Base-by-base conservation (phyloP, 1,140 invertebrate species). In the Saxidomus purpurata region DNA sequence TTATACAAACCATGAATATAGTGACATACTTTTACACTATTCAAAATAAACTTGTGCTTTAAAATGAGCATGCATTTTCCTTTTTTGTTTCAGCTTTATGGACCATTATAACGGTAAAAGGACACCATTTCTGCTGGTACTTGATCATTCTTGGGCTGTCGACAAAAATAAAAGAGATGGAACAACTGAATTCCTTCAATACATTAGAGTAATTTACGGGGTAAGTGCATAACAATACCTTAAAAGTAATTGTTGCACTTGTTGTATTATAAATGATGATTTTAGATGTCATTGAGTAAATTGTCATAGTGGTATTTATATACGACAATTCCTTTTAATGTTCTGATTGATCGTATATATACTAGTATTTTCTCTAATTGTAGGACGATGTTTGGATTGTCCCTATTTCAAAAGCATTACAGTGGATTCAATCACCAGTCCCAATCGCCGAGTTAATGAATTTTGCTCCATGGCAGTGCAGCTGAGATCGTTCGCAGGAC, bases 101-200 rank as follows among this genome's bases (percentile, higher is more conserved):
- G 79, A 74, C 36, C 87, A 89, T 71, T 89, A 89, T 69, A 76
- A 49, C 17, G 69, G 69, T 15, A 77, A 63, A 1, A 55, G 87
- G 28, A 69, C 87, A 4, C 87, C 87, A 19, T 83, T 89, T 36
- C 69, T 55, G 11, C 63, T 89, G 69, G 40, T 89, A 15, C 28
- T 89, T 0, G 71, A 89, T 34, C 87, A 80, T 4, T 67, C 80
- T 13, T 89, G 79, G 79, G 87, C 87, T 31, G n/a, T 49, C 19
- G 74, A 84, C 34, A 49, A 55, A 28, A 31, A 83, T 49, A 34
- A 49, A 15, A 82, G 87, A 59, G 87, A 89, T 25, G 87, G 87
- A 47, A 89, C 87, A 31, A 55, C 82, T 31, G 87, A 89, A 31
- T 89, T 89, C 40, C 69, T 89, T 28, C 87, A 89, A 43, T 89